Evolutionary conservation across 2,888 invertebrate genomes (phyloP), one percentile per base, ranked within the genome.

Genomic region (Scaptomyza polygonia): DNA sequence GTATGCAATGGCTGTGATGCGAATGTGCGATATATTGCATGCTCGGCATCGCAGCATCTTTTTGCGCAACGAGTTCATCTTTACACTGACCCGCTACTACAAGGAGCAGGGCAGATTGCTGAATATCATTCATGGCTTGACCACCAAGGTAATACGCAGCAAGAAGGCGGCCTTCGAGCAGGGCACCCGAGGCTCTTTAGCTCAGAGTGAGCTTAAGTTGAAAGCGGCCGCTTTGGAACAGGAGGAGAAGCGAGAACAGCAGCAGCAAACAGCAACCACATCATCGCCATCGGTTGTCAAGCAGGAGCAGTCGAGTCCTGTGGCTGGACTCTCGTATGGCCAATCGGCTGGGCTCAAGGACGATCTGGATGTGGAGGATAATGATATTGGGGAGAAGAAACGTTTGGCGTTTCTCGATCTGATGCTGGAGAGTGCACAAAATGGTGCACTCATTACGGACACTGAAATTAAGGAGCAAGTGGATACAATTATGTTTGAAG

Each of bases 1-100:
- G 91, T 97, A 96, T 82, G 96, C 96, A 0, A 94, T 96, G 94
- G 96, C 96, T 69, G 96, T 97, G 5, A 96, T 96, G 96, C 96
- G 96, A 89, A 96, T 97, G 96, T 96, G 96, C 85, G 96, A 96
- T 82, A 96, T 97, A 79, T 93, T 97, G 0, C 96, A 97, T 87
- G 92, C 96, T 67, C 95, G 97, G 79, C 96, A 96, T 82, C 95
- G 96, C 30, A 96, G 95, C 91, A 91, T 96, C 54, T 96, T 96
- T 94, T 92, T 96, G 58, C 93, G 96, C 87, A 95, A 95, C 9
- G 96, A 97, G 86, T 92, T 96, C 88, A 91, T 96, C 6, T 97
- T 96, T 92, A 95, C 95, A 79, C 92, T 96, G 39, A 95, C 96
- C 3, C 94, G 94, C 66, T 95, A 96, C 91, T 95, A 95, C 58